Evolutionary conservation across 2,113 vertebrate species (phyloP).

Genomic region (Artemisiospiza belli): DNA sequence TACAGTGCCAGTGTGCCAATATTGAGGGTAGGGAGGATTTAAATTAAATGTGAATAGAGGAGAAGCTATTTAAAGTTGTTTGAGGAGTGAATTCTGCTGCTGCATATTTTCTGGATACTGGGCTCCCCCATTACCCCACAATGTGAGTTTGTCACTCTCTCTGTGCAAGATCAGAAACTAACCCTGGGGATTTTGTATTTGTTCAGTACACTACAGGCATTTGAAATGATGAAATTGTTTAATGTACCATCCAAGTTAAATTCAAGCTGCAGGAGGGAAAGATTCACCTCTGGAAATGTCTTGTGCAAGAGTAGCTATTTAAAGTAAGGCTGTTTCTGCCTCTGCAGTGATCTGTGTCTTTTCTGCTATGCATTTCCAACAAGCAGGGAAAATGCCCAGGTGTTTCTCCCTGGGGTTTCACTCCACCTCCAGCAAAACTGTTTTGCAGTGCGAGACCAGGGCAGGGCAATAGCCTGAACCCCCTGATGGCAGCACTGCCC

Average conservation of each 20-base stretch:
- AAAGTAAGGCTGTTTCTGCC: not conserved
- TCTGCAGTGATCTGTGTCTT: not conserved
- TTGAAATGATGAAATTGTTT: not conserved
- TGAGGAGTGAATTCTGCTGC: not conserved
- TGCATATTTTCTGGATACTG: not conserved
- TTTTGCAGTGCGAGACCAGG: not conserved
- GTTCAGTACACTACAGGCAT: not conserved
- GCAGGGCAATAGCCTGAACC: not conserved
- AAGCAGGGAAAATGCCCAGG: not conserved
- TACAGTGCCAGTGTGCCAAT: not conserved
- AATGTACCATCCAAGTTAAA: not conserved
- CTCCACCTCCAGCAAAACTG: not conserved
- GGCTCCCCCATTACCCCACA: not conserved
- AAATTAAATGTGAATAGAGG: not conserved
- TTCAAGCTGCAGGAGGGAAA: not conserved
- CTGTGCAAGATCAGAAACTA: not conserved
- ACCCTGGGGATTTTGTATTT: not conserved
- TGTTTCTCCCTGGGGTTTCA: not conserved
- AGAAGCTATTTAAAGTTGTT: not conserved
- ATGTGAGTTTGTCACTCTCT: not conserved
- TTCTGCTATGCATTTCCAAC: not conserved
- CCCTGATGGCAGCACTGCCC: not conserved
- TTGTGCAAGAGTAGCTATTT: not conserved
- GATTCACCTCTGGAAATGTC: not conserved
- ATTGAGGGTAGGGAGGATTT: not conserved